A percentile compares a stretch with the other conserved stretches of the same genome.
These are phyloP conservation scores for Australoheros scitulus DNA, from an alignment of 2,113 vertebrate species.

Conservation along the genomic window DNA sequence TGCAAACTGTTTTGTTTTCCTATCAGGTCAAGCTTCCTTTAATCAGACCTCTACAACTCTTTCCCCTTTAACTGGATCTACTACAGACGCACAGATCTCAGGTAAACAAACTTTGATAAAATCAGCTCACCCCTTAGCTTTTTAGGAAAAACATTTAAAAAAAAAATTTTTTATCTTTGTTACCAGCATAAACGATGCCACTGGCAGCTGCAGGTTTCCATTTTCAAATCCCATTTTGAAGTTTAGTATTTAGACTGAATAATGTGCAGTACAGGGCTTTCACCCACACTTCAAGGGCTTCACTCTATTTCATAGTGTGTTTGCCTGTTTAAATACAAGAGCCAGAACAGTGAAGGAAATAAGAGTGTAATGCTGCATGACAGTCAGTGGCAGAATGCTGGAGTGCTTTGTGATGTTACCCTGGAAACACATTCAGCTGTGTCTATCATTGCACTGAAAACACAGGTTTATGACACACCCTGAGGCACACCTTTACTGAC, in stretches of 20 bases:
- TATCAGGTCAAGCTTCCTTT: constrained; percentile 41
- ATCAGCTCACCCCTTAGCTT: not conserved
- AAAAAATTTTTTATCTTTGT: not conserved
- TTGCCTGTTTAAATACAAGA: not conserved
- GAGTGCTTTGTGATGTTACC: constrained; percentile 11
- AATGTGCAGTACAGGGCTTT: not conserved
- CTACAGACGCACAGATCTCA: constrained; percentile 9
- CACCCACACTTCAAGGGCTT: not conserved
- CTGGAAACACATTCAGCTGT: constrained; percentile 30
- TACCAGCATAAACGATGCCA: too few species aligned
- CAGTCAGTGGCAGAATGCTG: not conserved
- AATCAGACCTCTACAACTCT: not conserved
- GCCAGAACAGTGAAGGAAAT: not conserved
- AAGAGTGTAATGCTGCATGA: not conserved
- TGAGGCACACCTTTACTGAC: constrained; percentile 18
- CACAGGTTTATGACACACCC: constrained; percentile 50
- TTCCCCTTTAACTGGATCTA: not conserved
- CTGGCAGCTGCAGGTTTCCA: too few species aligned
- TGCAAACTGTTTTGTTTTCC: not conserved
- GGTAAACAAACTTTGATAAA: constrained; percentile 18
- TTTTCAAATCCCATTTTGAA: too few species aligned
- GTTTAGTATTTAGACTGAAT: too few species aligned
- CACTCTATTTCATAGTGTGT: not conserved
- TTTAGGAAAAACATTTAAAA: not conserved
- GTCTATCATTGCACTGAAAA: not conserved